phyloP scores from a whole-genome alignment of 2,113 vertebrate species.

The Daphoenositta chrysoptera region DNA sequence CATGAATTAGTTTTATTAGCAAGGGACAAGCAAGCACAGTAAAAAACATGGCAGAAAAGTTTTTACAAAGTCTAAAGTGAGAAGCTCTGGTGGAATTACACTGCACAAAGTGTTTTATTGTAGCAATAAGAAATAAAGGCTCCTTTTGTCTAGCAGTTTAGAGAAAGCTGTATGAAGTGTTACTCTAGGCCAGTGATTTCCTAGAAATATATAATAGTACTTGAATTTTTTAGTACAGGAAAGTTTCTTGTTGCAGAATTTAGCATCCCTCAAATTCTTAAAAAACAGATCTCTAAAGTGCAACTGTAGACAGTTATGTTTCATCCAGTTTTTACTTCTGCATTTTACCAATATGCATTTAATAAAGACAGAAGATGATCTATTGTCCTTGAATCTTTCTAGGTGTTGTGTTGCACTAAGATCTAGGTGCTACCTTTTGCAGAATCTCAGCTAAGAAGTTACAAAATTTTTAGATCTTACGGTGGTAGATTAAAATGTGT shows the following conservation, averaged over 20 bases:
- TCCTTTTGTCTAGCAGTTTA: not conserved
- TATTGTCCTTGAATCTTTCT: not conserved
- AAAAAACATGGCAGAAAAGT: not conserved
- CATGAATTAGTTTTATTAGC: slow-evolving; percentile 5
- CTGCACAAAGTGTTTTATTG: not conserved
- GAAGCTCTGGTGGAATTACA: not conserved
- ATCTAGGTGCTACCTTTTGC: not conserved
- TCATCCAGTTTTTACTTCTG: not conserved
- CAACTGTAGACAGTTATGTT: not conserved
- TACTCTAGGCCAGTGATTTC: not conserved
- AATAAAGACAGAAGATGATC: not conserved
- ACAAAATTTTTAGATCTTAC: not conserved
- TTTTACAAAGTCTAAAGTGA: not conserved
- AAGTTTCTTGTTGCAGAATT: not conserved
- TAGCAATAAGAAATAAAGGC: not conserved
- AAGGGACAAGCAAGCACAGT: not conserved
- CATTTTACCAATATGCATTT: not conserved
- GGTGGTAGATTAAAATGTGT: not conserved
- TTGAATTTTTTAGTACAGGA: not conserved
- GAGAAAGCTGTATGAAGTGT: not conserved
- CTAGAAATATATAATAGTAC: not conserved
- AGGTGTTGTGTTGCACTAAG: not conserved
- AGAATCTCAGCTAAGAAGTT: not conserved
- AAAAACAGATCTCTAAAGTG: not conserved
- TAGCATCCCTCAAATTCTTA: not conserved